These are phyloP conservation scores for Chroicocephalus ridibundus DNA, from an alignment of 2,113 vertebrate genomes.

Conservation along the genomic window DNA sequence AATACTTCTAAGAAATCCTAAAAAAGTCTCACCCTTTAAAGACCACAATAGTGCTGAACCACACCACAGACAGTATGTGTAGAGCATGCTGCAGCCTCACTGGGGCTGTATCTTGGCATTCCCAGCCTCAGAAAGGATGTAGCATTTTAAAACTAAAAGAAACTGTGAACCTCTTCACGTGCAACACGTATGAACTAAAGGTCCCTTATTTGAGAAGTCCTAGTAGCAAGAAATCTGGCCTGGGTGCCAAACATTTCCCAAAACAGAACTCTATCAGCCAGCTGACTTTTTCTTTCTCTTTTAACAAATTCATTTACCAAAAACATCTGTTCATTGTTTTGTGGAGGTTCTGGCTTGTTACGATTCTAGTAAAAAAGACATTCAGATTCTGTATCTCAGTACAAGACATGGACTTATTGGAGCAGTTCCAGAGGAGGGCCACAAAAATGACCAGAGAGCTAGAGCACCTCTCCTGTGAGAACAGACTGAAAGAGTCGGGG, in stretches of 20 bases:
- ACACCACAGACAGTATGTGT: rapidly evolving
- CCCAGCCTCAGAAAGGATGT: not conserved
- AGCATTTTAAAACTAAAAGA: not conserved
- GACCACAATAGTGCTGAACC: not conserved
- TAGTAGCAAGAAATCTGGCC: not conserved
- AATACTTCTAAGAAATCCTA: not conserved
- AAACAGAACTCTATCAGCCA: not conserved
- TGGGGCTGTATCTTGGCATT: not conserved
- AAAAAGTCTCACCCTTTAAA: not conserved
- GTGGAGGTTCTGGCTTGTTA: not conserved
- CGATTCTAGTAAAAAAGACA: not conserved
- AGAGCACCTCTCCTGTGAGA: not conserved
- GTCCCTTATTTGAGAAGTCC: not conserved
- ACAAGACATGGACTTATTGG: not conserved
- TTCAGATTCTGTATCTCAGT: not conserved
- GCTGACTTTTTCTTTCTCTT: not conserved
- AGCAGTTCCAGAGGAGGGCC: not conserved
- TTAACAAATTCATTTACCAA: not conserved
- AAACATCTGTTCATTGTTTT: not conserved
- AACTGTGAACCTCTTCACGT: rapidly evolving
- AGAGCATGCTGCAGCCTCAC: not conserved
- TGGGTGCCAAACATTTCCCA: not conserved
- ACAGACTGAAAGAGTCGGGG: not conserved
- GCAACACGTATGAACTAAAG: not conserved
- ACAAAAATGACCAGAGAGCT: not conserved